Conservation (phyloP, 2,113 vertebrate species). For the Sturnira hondurensis region DNA sequence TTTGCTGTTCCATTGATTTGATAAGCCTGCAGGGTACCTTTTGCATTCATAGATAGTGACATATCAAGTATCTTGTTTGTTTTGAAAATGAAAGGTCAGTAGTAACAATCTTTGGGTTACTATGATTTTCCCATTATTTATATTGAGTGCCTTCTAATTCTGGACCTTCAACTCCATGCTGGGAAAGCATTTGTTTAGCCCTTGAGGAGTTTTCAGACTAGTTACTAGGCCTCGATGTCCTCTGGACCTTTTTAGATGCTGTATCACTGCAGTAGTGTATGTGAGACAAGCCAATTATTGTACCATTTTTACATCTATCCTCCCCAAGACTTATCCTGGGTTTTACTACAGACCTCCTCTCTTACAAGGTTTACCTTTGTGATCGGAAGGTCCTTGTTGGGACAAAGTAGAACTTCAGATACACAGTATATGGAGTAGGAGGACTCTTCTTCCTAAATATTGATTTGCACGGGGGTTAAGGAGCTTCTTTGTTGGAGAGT, state of each 20-base stretch:
- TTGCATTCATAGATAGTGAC: neutral
- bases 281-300: neutral
- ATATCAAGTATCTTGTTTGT: neutral
- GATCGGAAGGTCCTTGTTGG: neutral
- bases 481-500: neutral
- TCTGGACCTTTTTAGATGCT: neutral
- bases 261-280: neutral
- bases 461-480: neutral
- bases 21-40: neutral
- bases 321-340: neutral
- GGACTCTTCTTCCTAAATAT: neutral
- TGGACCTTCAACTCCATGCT: neutral
- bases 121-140: neutral
- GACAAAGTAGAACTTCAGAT: neutral
- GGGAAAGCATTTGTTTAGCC: neutral
- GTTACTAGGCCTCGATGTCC: neutral
- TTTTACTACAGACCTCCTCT: neutral
- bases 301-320: neutral
- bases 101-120: neutral
- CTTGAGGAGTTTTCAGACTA: neutral
- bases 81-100: constrained; percentile 22
- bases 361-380: neutral
- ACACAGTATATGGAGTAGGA: neutral
- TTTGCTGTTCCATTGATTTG: neutral
- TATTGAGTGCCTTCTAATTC: neutral